Percentiles rank a stretch among this genome's conserved stretches.
phyloP scores from a whole-genome alignment of 2,113 vertebrate genomes.

The Formicarius rufipectus region DNA sequence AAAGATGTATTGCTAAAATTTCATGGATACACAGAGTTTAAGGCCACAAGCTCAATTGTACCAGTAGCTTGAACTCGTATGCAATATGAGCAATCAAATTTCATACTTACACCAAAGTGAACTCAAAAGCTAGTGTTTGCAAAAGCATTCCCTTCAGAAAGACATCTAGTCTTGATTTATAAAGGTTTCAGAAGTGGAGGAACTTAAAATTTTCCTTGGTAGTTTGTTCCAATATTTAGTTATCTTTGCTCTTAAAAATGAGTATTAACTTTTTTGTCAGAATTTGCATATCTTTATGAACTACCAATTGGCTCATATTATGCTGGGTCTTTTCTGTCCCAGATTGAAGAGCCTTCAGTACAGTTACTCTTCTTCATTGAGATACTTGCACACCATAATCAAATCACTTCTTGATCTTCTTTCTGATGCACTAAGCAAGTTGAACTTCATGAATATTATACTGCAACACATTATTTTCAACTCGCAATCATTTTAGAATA shows the following conservation, averaged over 20 bases:
- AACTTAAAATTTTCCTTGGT: neutral
- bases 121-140: neutral
- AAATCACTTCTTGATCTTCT: conserved; percentile 31
- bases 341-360: neutral
- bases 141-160: neutral
- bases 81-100: neutral
- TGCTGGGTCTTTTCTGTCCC: neutral
- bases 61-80: neutral
- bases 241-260: neutral
- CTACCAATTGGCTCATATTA: neutral
- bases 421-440: conserved; percentile 23
- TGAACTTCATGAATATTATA: conserved; percentile 36
- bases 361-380: neutral
- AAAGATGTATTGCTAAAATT: conserved; percentile 19
- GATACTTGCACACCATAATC: neutral
- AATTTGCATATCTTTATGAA: neutral
- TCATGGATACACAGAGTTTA: neutral
- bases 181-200: neutral
- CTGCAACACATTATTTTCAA: conserved; percentile 38
- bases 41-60: neutral
- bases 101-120: neutral
- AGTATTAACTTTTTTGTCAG: neutral
- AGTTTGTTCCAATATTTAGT: neutral
- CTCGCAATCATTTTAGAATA: neutral
- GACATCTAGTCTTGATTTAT: neutral